These are phyloP conservation scores for Aix galericulata DNA, from an alignment of 2,113 vertebrate species.

Conservation along the genomic window DNA sequence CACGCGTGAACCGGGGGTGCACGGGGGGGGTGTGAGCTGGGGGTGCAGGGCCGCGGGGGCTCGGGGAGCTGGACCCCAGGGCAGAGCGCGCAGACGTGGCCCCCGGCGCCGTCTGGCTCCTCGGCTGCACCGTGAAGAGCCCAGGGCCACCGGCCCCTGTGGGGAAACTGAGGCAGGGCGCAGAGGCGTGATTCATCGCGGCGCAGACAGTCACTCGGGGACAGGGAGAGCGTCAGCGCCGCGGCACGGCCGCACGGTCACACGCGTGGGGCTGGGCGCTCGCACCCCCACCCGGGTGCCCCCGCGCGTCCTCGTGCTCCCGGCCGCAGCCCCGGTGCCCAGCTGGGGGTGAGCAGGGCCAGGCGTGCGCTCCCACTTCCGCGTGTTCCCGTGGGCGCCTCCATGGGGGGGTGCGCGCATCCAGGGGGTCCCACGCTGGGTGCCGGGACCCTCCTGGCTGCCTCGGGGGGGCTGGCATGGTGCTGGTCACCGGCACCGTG, in stretches of 20 bases:
- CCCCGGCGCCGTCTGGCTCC: accelerated
- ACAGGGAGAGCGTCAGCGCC: background rate
- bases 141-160: background rate
- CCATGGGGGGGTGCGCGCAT: background rate
- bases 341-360: background rate
- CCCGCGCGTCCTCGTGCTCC: background rate
- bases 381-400: background rate
- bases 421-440: accelerated
- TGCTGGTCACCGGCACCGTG: background rate
- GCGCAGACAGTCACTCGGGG: background rate
- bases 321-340: background rate
- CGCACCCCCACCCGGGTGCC: too few relatives aligned
- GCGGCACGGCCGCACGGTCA: accelerated
- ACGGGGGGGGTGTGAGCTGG: too few relatives aligned
- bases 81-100: accelerated
- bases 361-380: background rate
- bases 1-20: accelerated
- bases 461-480: background rate
- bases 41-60: background rate
- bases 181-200: accelerated
- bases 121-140: background rate
- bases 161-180: conserved; percentile 19
- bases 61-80: background rate
- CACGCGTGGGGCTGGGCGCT: background rate
- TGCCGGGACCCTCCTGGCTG: background rate